Evolutionary conservation across 2,797 vertebrate species (phyloP).

Genomic region (Mormyrus proboscirostris): DNA sequence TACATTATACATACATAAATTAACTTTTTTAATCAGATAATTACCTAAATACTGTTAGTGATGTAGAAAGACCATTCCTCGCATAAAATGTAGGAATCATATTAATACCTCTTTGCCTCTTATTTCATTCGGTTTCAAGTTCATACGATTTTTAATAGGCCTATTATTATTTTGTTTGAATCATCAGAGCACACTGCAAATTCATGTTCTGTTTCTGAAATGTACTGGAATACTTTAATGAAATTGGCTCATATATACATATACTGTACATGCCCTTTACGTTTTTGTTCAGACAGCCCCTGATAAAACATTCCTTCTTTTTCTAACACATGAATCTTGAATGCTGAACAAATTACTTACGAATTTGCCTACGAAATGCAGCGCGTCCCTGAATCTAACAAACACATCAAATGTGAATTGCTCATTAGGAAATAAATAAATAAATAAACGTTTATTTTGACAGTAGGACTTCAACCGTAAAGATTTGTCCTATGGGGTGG

Average conservation of each 20-base stretch:
- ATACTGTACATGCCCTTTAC: neutral
- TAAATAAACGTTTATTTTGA: slow-evolving; percentile 10
- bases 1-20: too few relatives aligned
- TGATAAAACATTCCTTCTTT: neutral
- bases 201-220: neutral
- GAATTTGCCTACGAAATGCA: neutral
- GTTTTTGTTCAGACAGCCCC: neutral
- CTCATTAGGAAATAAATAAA: neutral
- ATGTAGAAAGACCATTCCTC: neutral
- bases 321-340: neutral
- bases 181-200: neutral
- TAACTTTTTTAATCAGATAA: neutral
- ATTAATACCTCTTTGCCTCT: neutral
- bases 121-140: neutral
- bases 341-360: neutral
- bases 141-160: neutral
- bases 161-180: neutral
- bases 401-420: neutral
- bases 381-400: neutral
- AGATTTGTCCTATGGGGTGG: neutral
- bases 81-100: neutral
- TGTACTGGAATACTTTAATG: neutral
- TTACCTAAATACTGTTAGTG: neutral
- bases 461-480: slow-evolving; percentile 3
- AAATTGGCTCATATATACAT: neutral